These are phyloP conservation scores for Sparus aurata DNA, from an alignment of 2,797 vertebrate species.

Conservation along the genomic window DNA sequence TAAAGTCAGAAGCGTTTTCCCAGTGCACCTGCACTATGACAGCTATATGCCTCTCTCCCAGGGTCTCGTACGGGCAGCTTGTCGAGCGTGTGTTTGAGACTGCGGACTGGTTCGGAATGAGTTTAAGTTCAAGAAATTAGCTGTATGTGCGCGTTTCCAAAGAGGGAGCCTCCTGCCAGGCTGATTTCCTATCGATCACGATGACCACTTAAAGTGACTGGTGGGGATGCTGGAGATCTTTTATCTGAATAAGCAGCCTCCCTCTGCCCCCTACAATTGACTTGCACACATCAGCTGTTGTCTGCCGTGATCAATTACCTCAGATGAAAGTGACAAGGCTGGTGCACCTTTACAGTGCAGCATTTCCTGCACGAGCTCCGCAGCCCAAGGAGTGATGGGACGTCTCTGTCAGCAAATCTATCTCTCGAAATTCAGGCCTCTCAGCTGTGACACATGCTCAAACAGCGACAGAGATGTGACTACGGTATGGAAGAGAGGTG, in stretches of 20 bases:
- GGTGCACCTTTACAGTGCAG: conserved; percentile 80
- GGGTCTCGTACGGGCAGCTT: conserved; percentile 55
- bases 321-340: conserved; percentile 85
- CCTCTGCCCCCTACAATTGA: conserved; percentile 77
- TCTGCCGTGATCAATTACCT: conserved; percentile 87
- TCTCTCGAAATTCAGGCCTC: conserved; percentile 83
- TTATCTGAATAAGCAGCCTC: conserved; percentile 81
- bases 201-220: conserved; percentile 59
- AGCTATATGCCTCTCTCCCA: conserved; percentile 75
- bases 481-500: conserved; percentile 85
- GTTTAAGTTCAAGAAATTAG: background rate
- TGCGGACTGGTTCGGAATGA: conserved; percentile 11
- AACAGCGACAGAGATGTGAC: conserved; percentile 86
- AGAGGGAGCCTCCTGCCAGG: conserved; percentile 8
- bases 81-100: conserved; percentile 55
- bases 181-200: conserved; percentile 57
- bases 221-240: conserved; percentile 65
- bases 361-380: conserved; percentile 74
- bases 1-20: conserved; percentile 76
- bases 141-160: background rate
- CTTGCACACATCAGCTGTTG: conserved; percentile 84
- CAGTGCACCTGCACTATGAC: conserved; percentile 83
- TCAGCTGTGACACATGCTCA: conserved; percentile 86
- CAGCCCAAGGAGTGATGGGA: conserved; percentile 79
- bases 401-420: conserved; percentile 86